phyloP scores from a whole-genome alignment of 2,113 vertebrate genomes.

The Malurus elegans region DNA sequence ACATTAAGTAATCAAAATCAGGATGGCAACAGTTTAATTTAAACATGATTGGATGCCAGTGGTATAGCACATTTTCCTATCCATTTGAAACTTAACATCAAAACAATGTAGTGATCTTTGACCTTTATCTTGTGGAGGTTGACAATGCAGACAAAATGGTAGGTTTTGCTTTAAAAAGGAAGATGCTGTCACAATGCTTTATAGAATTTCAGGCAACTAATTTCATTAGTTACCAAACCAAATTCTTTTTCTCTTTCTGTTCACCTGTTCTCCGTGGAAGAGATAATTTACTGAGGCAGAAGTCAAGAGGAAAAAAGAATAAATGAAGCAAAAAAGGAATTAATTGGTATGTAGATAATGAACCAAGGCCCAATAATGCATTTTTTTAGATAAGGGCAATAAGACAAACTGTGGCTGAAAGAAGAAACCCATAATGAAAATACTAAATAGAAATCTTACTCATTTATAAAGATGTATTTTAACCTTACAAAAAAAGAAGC shows the following conservation, averaged over 20 bases:
- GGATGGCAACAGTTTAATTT: not conserved
- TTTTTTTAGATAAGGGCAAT: not conserved
- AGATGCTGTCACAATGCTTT: not conserved
- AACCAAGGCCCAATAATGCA: not conserved
- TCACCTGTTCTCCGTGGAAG: not conserved
- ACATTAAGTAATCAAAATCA: conserved; percentile 30
- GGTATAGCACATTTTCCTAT: not conserved
- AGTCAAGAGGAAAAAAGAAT: not conserved
- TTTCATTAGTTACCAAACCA: not conserved
- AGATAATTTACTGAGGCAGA: not conserved
- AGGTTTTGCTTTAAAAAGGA: not conserved
- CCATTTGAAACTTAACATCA: not conserved
- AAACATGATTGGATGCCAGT: not conserved
- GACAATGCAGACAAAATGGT: not conserved
- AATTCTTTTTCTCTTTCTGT: not conserved
- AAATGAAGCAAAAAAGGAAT: conserved; percentile 27
- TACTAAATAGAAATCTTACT: not conserved
- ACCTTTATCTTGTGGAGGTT: not conserved
- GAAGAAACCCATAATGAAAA: conserved; percentile 3
- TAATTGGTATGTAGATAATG: conserved; percentile 27
- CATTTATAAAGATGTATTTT: conserved; percentile 8
- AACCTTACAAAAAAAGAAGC: not conserved
- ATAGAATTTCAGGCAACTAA: not conserved
- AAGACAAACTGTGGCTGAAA: not conserved
- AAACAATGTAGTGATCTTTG: not conserved